Percentiles rank a stretch among this genome's conserved stretches.
Evolutionary conservation across 2,888 invertebrate species (phyloP).

Genomic region (Bhutanitis thaidina): DNA sequence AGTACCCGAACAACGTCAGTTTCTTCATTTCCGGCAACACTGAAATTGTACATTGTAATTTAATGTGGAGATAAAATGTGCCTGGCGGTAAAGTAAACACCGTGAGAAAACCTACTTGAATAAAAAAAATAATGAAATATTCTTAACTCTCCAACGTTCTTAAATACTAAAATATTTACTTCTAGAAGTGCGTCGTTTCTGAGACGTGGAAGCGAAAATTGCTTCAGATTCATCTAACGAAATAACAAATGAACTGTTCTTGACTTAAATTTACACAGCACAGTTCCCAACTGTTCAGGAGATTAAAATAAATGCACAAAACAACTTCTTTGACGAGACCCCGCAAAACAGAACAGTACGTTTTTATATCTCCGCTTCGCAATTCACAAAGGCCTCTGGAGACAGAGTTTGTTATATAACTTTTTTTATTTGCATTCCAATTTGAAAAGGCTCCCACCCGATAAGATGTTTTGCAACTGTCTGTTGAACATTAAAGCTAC

Average conservation of each 20-base stretch:
- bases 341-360: constrained; percentile 6
- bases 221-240: too few relatives aligned
- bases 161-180: too few relatives aligned
- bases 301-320: constrained; percentile 15
- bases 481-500: constrained; percentile 16
- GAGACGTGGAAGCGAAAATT: too few relatives aligned
- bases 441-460: constrained; percentile 25
- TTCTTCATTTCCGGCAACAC: too few relatives aligned
- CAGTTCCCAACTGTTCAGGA: not conserved
- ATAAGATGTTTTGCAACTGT: constrained; percentile 18
- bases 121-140: too few relatives aligned
- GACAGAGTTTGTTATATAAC: constrained; percentile 23
- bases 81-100: too few relatives aligned
- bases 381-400: constrained; percentile 24
- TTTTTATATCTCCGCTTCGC: constrained; percentile 32
- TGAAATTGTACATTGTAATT: too few relatives aligned
- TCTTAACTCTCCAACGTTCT: too few relatives aligned
- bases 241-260: not conserved
- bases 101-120: too few relatives aligned
- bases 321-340: constrained; percentile 15
- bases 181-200: too few relatives aligned
- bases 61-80: too few relatives aligned
- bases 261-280: constrained; percentile 5
- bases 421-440: constrained; percentile 27
- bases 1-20: too few relatives aligned